Evolutionary conservation across 2,113 vertebrate genomes (phyloP), one percentile per base, ranked within the genome.

Genomic region (Anseranas semipalmata): DNA sequence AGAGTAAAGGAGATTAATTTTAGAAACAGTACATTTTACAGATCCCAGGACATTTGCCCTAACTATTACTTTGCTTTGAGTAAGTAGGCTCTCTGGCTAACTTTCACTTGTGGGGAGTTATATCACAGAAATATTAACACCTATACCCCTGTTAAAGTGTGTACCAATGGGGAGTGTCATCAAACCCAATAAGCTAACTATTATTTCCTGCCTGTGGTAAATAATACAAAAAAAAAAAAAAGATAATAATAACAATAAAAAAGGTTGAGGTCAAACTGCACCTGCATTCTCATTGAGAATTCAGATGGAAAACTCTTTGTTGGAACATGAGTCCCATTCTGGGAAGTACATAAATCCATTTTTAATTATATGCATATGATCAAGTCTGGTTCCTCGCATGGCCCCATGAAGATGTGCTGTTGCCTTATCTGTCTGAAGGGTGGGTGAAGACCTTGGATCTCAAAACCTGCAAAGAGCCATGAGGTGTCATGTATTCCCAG

Each of bases 171-270:
- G 85, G 89, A 85, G 89, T 95, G 73, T 59, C 86, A 89, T 68
- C 73, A 46, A 96, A 89, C n/a, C 86, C 72, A 95, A 45, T 90
- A 73, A 96, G 82, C 39, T 93, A 91, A 33, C 71, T 86, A 1
- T 94, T 97, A 76, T 87, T 96, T 95, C 91, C 78, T 93, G 66
- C 58, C 74, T 94, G 45, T 84, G 75, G 82, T 91, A 93, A 66
- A 67, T 89, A 95, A 89, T 93, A 91, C 81, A 94, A 90, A 82
- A 83, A 70, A 4, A 74, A 89, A 89, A 75, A 50, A 58, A 60
- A 70, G 5, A 33, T 3, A 25, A 35, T 52, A 90, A n/a, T n/a
- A n/a, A n/a, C n/a, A n/a, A n/a, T n/a, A n/a, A n/a, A 59, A 79
- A 79, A 67, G 27, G 41, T 63, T 79, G 68, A 90, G 41, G 33